phyloP scores from a whole-genome alignment of 1,140 invertebrate species.

The Drosophila sturtevanti region DNA sequence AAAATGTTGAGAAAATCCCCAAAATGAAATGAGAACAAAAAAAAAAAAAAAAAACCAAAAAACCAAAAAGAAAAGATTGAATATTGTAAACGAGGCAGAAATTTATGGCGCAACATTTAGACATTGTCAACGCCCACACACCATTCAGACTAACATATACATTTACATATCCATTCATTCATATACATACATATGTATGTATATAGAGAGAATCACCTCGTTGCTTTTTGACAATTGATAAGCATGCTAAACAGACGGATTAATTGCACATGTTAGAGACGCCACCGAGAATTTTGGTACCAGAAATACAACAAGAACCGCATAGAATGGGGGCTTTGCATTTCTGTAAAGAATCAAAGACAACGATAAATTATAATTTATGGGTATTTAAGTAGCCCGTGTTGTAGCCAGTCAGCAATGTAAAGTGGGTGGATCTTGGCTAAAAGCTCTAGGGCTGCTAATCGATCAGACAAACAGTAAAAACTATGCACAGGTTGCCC shows the following conservation, averaged over 20 bases:
- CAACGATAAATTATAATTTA: conserved; percentile 80
- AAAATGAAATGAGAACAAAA: neutral
- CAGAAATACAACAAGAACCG: conserved; percentile 1
- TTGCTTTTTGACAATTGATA: conserved; percentile 75
- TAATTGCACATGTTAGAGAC: conserved; percentile 77
- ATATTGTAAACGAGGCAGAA: conserved; percentile 10
- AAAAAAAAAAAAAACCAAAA: neutral
- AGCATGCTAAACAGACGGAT: conserved; percentile 72
- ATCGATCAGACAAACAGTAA: conserved; percentile 62
- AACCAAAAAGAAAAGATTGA: neutral
- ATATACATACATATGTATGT: too few species aligned
- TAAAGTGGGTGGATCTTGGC: conserved; percentile 59
- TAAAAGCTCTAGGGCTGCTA: conserved; percentile 69
- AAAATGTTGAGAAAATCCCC: conserved; percentile 9
- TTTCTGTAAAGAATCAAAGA: conserved; percentile 16
- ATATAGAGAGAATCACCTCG: conserved; percentile 27
- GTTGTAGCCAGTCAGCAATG: conserved; percentile 21
- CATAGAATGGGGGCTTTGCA: conserved; percentile 5
- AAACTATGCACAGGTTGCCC: conserved; percentile 65
- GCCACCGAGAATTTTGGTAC: too few species aligned
- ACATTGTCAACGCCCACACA: conserved; percentile 44
- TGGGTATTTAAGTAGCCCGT: conserved; percentile 72
- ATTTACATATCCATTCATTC: neutral
- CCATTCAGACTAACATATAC: too few species aligned
- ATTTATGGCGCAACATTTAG: conserved; percentile 37